Percentiles rank a stretch among this genome's conserved stretches.
Conservation (phyloP, 2,888 invertebrate species). For the Agrilus cyanescens region DNA sequence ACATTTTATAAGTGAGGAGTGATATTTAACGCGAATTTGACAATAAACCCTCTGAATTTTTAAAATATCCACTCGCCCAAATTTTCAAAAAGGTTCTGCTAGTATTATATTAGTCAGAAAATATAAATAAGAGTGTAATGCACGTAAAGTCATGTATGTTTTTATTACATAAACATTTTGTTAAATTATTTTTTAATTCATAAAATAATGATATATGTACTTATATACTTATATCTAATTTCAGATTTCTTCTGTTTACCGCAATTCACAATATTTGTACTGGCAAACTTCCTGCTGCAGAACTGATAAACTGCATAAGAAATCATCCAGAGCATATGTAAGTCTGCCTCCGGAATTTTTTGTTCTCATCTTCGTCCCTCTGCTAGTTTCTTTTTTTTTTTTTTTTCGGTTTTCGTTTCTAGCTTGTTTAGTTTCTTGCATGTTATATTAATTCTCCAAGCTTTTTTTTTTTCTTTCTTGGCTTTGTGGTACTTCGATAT, state of each 20-base stretch:
- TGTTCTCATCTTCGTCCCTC: neutral
- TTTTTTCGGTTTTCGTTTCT: too few relatives aligned
- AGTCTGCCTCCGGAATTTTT: constrained; percentile 33
- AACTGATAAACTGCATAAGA: constrained; percentile 86
- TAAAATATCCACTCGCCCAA: too few relatives aligned
- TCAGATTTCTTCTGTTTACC: constrained; percentile 90
- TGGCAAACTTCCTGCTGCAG: constrained; percentile 62
- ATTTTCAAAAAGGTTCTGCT: too few relatives aligned
- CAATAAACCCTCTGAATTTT: too few relatives aligned
- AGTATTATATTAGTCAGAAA: too few relatives aligned
- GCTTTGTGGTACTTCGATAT: too few relatives aligned
- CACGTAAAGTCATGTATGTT: too few relatives aligned
- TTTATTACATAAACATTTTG: too few relatives aligned
- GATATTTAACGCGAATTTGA: too few relatives aligned
- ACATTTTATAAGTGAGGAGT: too few relatives aligned
- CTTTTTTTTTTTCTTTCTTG: neutral
- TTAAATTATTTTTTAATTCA: neutral
- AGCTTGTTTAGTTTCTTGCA: constrained; percentile 1
- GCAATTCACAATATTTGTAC: constrained; percentile 90
- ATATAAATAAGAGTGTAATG: too few relatives aligned
- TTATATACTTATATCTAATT: constrained; percentile 23
- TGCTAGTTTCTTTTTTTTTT: neutral
- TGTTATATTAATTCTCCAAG: constrained; percentile 2
- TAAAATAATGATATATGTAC: constrained; percentile 5
- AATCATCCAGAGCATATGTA: constrained; percentile 97